These are phyloP conservation scores for Catalaphyllia jardinei DNA, from an alignment of 64 coral and sea anemone species.

Conservation along the genomic window DNA sequence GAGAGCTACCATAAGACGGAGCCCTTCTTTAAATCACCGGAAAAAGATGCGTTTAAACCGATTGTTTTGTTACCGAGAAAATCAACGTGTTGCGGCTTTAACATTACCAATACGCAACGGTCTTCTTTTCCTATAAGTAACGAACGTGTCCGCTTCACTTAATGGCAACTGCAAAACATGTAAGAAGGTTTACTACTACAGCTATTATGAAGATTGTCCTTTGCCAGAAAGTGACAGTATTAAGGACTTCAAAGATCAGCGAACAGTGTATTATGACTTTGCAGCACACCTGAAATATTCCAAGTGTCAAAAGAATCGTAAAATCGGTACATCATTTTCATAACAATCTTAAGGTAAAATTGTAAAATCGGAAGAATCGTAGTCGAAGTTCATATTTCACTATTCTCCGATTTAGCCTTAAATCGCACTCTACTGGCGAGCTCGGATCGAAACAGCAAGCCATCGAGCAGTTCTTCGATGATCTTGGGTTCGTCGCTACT, in stretches of 20 bases:
- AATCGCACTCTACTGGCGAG: too few relatives aligned
- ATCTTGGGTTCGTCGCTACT: too few relatives aligned
- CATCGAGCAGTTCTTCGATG: too few relatives aligned
- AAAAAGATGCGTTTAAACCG: neutral
- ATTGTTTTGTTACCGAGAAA: neutral
- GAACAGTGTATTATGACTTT: neutral
- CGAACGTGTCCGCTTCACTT: conserved; percentile 18
- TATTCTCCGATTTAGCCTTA: too few relatives aligned
- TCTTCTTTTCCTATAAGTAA: conserved; percentile 16
- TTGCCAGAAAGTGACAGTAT: neutral
- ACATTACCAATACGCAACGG: conserved; percentile 12
- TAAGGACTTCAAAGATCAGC: neutral
- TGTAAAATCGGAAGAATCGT: too few relatives aligned
- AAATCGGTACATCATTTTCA: too few relatives aligned
- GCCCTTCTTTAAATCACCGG: neutral
- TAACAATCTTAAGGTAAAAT: too few relatives aligned
- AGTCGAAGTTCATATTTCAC: too few relatives aligned
- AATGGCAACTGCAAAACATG: neutral
- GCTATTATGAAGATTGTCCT: neutral
- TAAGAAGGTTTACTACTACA: neutral
- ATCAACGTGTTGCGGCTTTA: neutral
- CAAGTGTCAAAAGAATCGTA: neutral
- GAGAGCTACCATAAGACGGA: neutral
- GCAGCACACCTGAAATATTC: neutral
- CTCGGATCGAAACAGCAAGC: too few relatives aligned